A percentile compares a stretch with the other conserved stretches of the same genome.
Conservation (phyloP, 35 echinoderm and acorn worm genomes). For the Eucidaris tribuloides region DNA sequence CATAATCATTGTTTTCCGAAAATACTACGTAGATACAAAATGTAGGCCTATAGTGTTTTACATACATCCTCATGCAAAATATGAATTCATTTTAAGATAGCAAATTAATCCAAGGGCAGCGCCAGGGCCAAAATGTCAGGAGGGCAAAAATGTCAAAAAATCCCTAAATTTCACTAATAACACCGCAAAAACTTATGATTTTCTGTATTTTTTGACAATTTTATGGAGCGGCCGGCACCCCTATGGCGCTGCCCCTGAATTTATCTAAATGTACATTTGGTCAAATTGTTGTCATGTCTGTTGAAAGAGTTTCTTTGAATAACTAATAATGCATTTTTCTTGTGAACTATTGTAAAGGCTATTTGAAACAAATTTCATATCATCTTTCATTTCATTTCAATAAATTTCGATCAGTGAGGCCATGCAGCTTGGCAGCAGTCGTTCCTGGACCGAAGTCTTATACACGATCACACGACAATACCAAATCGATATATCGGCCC, state of each 20-base stretch:
- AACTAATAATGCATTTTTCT: background rate
- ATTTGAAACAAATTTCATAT: too few relatives aligned
- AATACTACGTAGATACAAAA: too few relatives aligned
- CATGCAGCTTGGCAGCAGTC: background rate
- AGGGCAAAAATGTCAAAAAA: too few relatives aligned
- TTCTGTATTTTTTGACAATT: too few relatives aligned
- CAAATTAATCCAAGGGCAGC: too few relatives aligned
- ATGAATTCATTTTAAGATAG: too few relatives aligned
- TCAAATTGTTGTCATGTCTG: background rate
- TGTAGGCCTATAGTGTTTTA: too few relatives aligned
- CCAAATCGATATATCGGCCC: background rate
- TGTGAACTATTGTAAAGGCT: background rate
- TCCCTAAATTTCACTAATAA: too few relatives aligned
- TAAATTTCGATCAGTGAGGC: background rate
- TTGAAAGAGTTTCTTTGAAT: background rate
- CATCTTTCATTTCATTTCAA: background rate
- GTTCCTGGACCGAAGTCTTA: slow-evolving; percentile 1
- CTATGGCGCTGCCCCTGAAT: background rate
- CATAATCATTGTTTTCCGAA: too few relatives aligned
- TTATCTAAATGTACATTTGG: background rate
- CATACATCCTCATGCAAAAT: too few relatives aligned
- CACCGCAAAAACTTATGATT: too few relatives aligned
- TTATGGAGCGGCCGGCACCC: background rate
- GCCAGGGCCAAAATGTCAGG: too few relatives aligned
- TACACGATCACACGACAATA: background rate